Conservation (phyloP, 1,140 invertebrate genomes). For the Eumeta japonica region DNA sequence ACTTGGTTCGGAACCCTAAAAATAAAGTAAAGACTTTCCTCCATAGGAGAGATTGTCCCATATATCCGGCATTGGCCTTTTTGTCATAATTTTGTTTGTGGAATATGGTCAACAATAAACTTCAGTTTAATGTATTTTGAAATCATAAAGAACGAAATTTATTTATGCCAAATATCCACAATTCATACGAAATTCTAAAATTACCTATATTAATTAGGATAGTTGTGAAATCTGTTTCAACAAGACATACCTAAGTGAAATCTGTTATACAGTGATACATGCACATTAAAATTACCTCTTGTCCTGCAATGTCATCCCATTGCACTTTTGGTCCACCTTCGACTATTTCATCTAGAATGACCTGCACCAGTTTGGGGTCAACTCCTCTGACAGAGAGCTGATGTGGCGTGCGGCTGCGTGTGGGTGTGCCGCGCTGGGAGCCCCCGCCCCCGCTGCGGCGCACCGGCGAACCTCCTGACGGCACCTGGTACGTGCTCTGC, state of each 20-base stretch:
- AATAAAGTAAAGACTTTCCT: no score
- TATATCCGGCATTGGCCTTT: no score
- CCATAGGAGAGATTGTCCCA: no score
- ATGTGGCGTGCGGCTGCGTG: slow-evolving; percentile 48
- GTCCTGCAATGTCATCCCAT: slow-evolving; percentile 93
- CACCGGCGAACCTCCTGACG: slow-evolving; percentile 60
- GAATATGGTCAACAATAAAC: no score
- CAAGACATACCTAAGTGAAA: no score
- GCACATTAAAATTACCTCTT: slow-evolving; percentile 64
- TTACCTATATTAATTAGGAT: no score
- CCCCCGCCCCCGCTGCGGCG: slow-evolving; percentile 57
- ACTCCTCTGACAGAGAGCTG: slow-evolving; percentile 67
- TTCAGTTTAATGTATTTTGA: no score
- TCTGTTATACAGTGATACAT: no score
- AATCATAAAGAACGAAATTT: no score
- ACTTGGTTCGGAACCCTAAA: no score
- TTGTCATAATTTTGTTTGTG: no score
- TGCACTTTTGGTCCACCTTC: slow-evolving; percentile 77
- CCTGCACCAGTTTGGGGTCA: slow-evolving; percentile 87
- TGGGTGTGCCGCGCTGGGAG: slow-evolving; percentile 42
- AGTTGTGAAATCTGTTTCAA: not conserved
- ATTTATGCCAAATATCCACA: no score
- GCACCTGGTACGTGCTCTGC: slow-evolving; percentile 41
- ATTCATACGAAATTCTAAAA: slow-evolving; percentile 2
- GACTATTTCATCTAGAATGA: slow-evolving; percentile 73